phyloP scores from a whole-genome alignment of 2,888 invertebrate species.

The Drosophila ustulata region DNA sequence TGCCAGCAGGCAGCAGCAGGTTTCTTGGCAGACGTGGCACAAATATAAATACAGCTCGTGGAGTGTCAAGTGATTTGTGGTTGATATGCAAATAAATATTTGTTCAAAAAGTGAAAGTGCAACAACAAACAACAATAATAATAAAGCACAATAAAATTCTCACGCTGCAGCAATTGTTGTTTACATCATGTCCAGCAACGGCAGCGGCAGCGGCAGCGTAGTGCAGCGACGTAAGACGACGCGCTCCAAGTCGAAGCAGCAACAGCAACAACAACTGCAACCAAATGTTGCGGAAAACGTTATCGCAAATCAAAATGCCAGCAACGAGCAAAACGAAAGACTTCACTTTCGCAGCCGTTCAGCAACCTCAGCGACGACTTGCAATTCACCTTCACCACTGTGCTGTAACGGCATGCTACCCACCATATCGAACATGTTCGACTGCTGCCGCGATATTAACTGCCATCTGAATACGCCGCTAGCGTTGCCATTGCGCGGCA shows the following conservation, averaged over 20 bases:
- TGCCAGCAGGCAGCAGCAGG: conserved; percentile 42
- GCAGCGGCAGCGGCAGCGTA: conserved; percentile 34
- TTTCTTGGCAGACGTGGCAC: conserved; percentile 55
- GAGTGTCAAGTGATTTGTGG: background rate
- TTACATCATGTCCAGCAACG: conserved; percentile 66
- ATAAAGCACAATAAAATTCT: conserved; percentile 43
- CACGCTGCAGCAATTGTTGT: conserved; percentile 45
- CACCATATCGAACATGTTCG: conserved; percentile 59
- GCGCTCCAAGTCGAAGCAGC: conserved; percentile 71
- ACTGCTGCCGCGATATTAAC: conserved; percentile 81
- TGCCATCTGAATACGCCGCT: conserved; percentile 75
- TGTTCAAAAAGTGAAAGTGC: conserved; percentile 55
- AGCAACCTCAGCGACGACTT: conserved; percentile 48
- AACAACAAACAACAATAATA: conserved; percentile 26
- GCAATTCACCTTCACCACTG: conserved; percentile 70
- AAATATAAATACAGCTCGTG: conserved; percentile 23
- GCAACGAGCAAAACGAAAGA: conserved; percentile 82
- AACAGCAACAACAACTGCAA: conserved; percentile 53
- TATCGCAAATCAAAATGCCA: conserved; percentile 54
- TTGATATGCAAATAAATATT: background rate
- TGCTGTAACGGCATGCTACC: conserved; percentile 75
- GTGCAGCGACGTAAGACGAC: conserved; percentile 77
- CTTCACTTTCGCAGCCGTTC: conserved; percentile 81
- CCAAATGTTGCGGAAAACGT: conserved; percentile 61
- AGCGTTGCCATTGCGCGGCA: conserved; percentile 58